Conservation (phyloP, 1,140 invertebrate genomes). For the Orchestia grillus region DNA sequence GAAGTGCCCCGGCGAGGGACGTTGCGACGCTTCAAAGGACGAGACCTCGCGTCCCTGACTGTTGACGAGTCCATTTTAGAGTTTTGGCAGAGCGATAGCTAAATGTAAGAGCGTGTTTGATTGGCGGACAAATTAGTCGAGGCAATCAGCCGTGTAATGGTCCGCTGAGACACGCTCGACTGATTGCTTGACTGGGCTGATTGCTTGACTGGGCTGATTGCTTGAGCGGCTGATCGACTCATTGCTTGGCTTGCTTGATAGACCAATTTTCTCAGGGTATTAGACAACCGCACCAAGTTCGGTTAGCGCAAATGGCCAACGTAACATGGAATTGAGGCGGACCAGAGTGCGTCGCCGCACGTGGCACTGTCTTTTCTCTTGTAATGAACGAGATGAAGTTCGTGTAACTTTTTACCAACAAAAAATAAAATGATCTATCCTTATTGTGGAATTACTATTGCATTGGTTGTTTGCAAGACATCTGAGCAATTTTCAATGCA, state of each 20-base stretch:
- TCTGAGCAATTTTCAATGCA: too few relatives aligned
- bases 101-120: background rate
- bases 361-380: too few relatives aligned
- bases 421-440: too few relatives aligned
- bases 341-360: too few relatives aligned
- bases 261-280: background rate
- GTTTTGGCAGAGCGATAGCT: background rate
- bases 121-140: background rate
- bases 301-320: background rate
- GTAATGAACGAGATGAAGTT: too few relatives aligned
- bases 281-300: background rate
- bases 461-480: too few relatives aligned
- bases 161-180: background rate
- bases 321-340: too few relatives aligned
- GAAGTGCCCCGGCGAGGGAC: background rate
- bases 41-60: too few relatives aligned
- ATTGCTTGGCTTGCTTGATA: background rate
- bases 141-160: background rate
- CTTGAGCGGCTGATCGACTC: background rate
- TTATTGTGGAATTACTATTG: too few relatives aligned
- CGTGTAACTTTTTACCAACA: too few relatives aligned
- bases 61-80: too few relatives aligned
- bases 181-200: background rate
- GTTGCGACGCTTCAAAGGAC: background rate
- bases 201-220: background rate